phyloP scores from a whole-genome alignment of 2,888 invertebrate genomes.

The Cerastoderma edule region DNA sequence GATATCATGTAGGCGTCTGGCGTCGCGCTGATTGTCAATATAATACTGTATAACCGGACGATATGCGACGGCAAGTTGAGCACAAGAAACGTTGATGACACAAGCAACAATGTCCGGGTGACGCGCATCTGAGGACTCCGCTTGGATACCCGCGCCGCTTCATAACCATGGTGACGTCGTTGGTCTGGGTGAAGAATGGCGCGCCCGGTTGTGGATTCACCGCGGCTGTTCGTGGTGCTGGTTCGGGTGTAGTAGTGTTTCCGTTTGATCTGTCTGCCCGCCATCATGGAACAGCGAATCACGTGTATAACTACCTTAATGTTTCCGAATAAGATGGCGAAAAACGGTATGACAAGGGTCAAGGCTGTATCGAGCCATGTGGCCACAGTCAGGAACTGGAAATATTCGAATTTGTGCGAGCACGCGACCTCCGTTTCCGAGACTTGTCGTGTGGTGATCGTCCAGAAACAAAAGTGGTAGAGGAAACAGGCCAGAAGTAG shows the following conservation, averaged over 20 bases:
- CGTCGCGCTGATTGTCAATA: conserved; percentile 27
- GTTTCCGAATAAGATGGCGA: conserved; percentile 65
- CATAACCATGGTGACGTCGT: too few relatives aligned
- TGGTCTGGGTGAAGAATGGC: too few relatives aligned
- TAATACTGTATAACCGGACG: conserved; percentile 65
- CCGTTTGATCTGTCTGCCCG: background rate
- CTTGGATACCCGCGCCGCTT: too few relatives aligned
- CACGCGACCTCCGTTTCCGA: conserved; percentile 39
- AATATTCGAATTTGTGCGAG: conserved; percentile 37
- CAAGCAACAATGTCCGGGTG: conserved; percentile 69
- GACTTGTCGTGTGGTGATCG: conserved; percentile 39
- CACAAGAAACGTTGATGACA: conserved; percentile 73
- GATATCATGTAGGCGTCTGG: conserved; percentile 4
- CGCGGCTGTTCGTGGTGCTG: background rate
- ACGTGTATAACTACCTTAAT: conserved; percentile 25
- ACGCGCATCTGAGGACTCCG: conserved; percentile 61
- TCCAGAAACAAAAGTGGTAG: conserved; percentile 71
- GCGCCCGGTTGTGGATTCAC: too few relatives aligned
- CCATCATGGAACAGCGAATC: background rate
- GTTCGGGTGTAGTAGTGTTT: background rate
- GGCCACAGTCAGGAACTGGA: conserved; percentile 52
- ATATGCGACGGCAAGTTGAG: conserved; percentile 76
- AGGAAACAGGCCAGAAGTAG: conserved; percentile 49
- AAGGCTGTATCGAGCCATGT: conserved; percentile 69
- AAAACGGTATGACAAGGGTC: conserved; percentile 70